phyloP scores from a whole-genome alignment of 2,797 vertebrate genomes.

The Morelia viridis region DNA sequence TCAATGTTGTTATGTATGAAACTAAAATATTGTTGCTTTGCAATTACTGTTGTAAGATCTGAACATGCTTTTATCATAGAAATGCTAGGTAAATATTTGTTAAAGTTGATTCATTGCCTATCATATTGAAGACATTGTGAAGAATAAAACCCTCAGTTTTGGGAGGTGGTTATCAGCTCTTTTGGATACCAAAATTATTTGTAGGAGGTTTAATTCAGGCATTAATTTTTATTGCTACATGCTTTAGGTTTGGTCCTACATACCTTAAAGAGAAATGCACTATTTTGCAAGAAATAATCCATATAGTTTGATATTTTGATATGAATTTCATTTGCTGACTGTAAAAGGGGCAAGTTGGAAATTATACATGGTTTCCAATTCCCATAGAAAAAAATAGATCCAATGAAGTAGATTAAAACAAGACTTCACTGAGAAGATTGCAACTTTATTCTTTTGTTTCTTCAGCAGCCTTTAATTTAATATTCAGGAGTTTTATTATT shows the following conservation, averaged over 20 bases:
- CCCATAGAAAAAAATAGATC: neutral
- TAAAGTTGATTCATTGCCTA: neutral
- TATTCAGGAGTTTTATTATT: neutral
- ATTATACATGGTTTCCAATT: too few species aligned
- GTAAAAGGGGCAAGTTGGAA: neutral
- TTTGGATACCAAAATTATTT: neutral
- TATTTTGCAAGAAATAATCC: neutral
- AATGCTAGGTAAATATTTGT: neutral
- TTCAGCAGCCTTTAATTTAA: conserved; percentile 13
- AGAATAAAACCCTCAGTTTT: neutral
- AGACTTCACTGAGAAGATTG: neutral
- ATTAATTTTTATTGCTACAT: too few species aligned
- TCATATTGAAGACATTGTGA: neutral
- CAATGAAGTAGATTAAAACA: neutral
- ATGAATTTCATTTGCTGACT: neutral
- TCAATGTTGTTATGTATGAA: neutral
- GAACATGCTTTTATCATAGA: neutral
- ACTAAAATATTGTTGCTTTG: neutral
- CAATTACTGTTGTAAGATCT: neutral
- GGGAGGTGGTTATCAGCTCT: neutral
- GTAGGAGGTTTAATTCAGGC: too few species aligned
- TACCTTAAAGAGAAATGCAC: neutral
- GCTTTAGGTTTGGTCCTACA: neutral
- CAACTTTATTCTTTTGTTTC: neutral
- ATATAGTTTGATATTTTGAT: neutral